Evolutionary conservation across 2,113 vertebrate species (phyloP), one percentile per base, ranked within the genome.

Genomic region (Connochaetes taurinus): DNA sequence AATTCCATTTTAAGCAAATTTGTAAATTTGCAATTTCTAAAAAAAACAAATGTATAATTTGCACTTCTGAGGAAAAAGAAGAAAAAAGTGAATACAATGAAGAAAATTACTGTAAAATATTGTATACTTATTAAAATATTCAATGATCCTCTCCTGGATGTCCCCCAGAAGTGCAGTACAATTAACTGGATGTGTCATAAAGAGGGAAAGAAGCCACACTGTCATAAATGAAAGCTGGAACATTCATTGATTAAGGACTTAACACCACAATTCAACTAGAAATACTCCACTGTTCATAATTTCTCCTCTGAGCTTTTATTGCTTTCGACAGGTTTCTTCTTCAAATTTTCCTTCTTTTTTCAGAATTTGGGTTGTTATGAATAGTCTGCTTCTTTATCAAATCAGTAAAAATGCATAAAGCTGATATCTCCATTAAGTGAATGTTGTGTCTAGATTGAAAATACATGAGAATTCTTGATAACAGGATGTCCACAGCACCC

Each of bases 381-480:
- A 15, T 47, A 14, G 11, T 83, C 86, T 97, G 90, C 45, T 95
- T 98, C 21, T 11, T 2, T 83, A 52, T 6, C 86, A 98, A 94
- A 96, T 94, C 76, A 4, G 1, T 0, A 60, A 94, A 53, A 31
- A 97, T 1, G 7, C 2, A 50, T 62, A 0, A 47, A 47, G 98
- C 97, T 96, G 74, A 85, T 1, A 0, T 0, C 96, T 98, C 98
- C 91, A 98, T 97, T 67, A 13, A 85, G 58, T 36, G 4, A 82
- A 98, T 50, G 1, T 60, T 94, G 90, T 97, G 98, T 47, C 98
- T 98, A 92, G 14, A 88, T 64, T 27, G 52, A 94, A 67, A 87
- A 40, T 67, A 33, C 47, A 45, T 50, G 15, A 58, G 40, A 82
- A 81, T 40, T 50, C n/a, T 94, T 87, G 15, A 87, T 52, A 85